These are phyloP conservation scores for Philereme vetulata DNA, from an alignment of 2,888 invertebrate species.

Conservation along the genomic window DNA sequence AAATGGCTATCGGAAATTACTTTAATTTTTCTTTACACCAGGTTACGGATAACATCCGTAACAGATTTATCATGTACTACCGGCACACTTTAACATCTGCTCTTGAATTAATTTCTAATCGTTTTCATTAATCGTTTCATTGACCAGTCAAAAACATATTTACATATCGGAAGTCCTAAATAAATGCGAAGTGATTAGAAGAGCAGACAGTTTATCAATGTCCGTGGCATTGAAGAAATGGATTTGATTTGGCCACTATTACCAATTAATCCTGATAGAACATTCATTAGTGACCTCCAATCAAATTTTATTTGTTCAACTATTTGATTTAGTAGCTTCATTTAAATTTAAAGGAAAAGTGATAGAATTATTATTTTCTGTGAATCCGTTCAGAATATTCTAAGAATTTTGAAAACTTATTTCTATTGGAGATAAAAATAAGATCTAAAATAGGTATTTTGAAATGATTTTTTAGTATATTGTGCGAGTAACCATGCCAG, in stretches of 20 bases:
- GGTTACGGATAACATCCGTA: conserved; percentile 4
- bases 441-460: too few species aligned
- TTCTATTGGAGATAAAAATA: too few species aligned
- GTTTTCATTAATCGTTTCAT: conserved; percentile 12
- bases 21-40: conserved; percentile 28
- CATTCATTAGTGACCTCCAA: conserved; percentile 35
- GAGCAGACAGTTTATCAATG: conserved; percentile 17
- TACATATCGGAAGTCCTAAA: conserved; percentile 22
- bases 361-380: background rate
- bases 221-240: conserved; percentile 33
- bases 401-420: too few species aligned
- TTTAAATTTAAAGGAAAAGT: conserved; percentile 3
- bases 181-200: conserved; percentile 19
- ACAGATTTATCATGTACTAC: background rate
- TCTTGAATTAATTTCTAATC: conserved; percentile 9
- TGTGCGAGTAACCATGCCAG: too few species aligned
- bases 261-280: conserved; percentile 20
- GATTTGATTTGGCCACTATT: conserved; percentile 23
- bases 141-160: conserved; percentile 13
- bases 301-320: conserved; percentile 29
- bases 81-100: conserved; percentile 3
- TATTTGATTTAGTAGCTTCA: conserved; percentile 11
- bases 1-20: conserved; percentile 34
- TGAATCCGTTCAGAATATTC: too few species aligned
- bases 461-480: too few species aligned